Percentiles rank a stretch among this genome's conserved stretches.
Evolutionary conservation across 2,113 vertebrate genomes (phyloP).

Genomic region (Harpagus bidentatus): DNA sequence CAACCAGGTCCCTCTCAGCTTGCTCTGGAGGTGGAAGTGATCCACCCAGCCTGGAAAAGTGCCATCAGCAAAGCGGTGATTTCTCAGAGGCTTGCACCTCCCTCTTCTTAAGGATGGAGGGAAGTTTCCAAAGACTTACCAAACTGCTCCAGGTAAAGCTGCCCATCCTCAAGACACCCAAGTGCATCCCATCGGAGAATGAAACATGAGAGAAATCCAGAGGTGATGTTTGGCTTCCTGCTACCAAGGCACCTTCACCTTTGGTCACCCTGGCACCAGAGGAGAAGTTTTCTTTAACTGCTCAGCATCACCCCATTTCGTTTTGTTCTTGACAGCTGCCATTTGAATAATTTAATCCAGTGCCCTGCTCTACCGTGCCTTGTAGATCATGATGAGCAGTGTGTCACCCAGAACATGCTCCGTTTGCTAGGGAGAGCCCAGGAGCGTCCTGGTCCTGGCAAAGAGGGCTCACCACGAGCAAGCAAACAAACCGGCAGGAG

Average conservation of each 20-base stretch:
- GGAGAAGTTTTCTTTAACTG: neutral
- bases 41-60: neutral
- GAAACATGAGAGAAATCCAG: neutral
- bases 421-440: neutral
- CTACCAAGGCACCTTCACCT: neutral
- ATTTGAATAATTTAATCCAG: neutral
- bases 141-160: neutral
- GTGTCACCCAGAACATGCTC: neutral
- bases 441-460: neutral
- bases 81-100: neutral
- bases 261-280: neutral
- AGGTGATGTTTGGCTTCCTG: neutral
- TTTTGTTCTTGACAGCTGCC: neutral
- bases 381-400: accelerated
- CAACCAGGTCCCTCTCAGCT: neutral
- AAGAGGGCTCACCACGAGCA: accelerated
- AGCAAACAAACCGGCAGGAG: neutral
- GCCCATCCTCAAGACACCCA: neutral
- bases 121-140: neutral
- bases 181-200: neutral
- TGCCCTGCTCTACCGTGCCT: neutral
- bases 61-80: neutral
- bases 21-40: neutral
- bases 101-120: neutral
- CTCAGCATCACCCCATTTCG: neutral